These are phyloP conservation scores for Loriculus beryllinus DNA, from an alignment of 2,797 vertebrate species.

Conservation along the genomic window DNA sequence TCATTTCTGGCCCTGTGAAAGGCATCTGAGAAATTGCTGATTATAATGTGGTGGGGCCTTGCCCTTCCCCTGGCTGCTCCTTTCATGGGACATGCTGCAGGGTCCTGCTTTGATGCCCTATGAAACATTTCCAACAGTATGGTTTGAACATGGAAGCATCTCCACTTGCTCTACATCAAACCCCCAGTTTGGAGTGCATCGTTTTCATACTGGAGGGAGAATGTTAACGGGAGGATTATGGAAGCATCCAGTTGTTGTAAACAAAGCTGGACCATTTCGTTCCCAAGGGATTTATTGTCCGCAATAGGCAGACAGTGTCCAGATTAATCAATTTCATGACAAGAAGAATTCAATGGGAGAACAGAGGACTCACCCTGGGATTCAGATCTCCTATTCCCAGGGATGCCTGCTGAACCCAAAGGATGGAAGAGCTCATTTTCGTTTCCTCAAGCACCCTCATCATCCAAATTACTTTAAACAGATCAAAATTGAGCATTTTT, in stretches of 20 bases:
- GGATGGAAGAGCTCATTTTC: background rate
- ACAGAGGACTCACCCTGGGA: background rate
- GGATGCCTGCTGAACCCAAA: background rate
- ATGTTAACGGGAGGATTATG: constrained; percentile 52
- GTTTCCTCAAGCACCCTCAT: background rate
- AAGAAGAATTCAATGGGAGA: constrained; percentile 41
- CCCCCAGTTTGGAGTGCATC: background rate
- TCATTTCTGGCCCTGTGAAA: background rate
- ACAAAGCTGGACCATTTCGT: constrained; percentile 51
- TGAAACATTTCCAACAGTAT: accelerated
- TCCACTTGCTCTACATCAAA: background rate
- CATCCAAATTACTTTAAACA: background rate
- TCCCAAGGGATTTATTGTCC: constrained; percentile 68
- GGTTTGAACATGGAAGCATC: background rate
- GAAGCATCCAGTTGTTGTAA: constrained; percentile 63
- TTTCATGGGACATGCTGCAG: background rate
- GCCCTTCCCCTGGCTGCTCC: background rate
- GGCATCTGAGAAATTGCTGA: background rate
- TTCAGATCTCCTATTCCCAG: background rate
- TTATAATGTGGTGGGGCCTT: background rate
- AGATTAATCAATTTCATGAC: constrained; percentile 61
- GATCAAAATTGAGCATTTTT: background rate
- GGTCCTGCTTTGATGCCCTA: background rate
- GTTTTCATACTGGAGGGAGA: constrained; percentile 20
- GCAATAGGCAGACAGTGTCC: constrained; percentile 43